phyloP scores from a whole-genome alignment of 1,140 invertebrate genomes.

The Brachionus manjavacas region DNA sequence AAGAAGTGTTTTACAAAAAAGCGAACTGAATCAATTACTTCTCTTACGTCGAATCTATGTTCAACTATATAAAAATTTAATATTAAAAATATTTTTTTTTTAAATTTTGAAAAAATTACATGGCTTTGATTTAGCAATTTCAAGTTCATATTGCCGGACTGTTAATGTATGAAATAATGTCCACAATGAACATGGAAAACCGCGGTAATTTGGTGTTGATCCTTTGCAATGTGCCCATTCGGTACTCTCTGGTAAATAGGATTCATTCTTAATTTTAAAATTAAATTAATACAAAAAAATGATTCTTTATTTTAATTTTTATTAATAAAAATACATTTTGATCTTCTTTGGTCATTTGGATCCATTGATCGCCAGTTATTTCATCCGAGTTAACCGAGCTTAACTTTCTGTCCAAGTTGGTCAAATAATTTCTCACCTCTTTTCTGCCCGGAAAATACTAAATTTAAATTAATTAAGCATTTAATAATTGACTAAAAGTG shows the following conservation, averaged over 20 bases:
- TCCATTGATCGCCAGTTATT: neutral
- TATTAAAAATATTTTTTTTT: neutral
- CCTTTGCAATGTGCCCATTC: constrained; percentile 44
- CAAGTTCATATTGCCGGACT: constrained; percentile 13
- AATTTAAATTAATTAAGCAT: neutral
- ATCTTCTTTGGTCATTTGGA: neutral
- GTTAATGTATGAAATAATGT: constrained; percentile 44
- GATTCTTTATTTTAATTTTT: neutral
- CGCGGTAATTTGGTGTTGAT: constrained; percentile 36
- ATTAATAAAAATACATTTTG: neutral
- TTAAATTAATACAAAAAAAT: neutral
- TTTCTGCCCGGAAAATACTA: constrained; percentile 39
- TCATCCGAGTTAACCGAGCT: neutral
- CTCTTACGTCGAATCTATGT: constrained; percentile 56
- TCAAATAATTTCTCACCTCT: constrained; percentile 20
- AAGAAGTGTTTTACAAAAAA: constrained; percentile 88
- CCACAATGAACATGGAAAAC: constrained; percentile 46
- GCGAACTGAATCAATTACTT: constrained; percentile 73
- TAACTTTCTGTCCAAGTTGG: neutral
- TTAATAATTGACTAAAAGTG: neutral
- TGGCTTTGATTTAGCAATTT: neutral
- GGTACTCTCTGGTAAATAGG: neutral
- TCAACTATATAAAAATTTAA: neutral
- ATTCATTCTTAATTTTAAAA: neutral
- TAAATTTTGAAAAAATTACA: neutral